Percentiles rank a stretch among this genome's conserved stretches.
Conservation (phyloP, 2,888 invertebrate genomes). For the Gymnosoma rotundatum region DNA sequence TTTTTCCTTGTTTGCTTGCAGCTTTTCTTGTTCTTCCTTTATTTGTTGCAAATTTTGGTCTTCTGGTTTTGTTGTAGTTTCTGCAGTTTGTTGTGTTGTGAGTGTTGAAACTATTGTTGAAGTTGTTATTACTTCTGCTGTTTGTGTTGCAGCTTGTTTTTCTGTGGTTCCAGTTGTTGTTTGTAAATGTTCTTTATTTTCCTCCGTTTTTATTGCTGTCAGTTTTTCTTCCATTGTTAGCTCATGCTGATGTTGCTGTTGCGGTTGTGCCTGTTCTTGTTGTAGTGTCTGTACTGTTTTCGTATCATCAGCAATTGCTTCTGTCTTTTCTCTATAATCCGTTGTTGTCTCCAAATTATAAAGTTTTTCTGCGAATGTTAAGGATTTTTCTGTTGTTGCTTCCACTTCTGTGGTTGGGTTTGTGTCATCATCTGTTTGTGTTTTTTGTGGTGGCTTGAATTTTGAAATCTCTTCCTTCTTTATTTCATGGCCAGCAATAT, state of each 20-base stretch:
- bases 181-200: constrained; percentile 35
- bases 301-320: constrained; percentile 43
- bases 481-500: not conserved
- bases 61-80: constrained; percentile 22
- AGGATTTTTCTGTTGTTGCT: constrained; percentile 51
- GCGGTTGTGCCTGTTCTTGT: no score
- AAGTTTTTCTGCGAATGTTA: constrained; percentile 58
- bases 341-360: constrained; percentile 45
- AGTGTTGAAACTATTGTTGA: constrained; percentile 20
- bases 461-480: constrained; percentile 28
- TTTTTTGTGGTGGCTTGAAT: constrained; percentile 35
- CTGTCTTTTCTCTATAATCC: constrained; percentile 45
- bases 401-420: constrained; percentile 51
- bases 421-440: constrained; percentile 43
- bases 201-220: constrained; percentile 29
- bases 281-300: constrained; percentile 56
- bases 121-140: constrained; percentile 33
- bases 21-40: constrained; percentile 2
- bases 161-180: constrained; percentile 42
- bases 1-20: constrained; percentile 1
- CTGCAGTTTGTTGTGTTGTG: constrained; percentile 30
- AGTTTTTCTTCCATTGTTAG: constrained; percentile 27
- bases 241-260: constrained; percentile 34
- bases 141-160: constrained; percentile 40
- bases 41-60: constrained; percentile 40